Percentiles rank a stretch among this genome's conserved stretches.
These are phyloP conservation scores for Pteropus rufus DNA, from an alignment of 2,797 vertebrate species.

Conservation along the genomic window DNA sequence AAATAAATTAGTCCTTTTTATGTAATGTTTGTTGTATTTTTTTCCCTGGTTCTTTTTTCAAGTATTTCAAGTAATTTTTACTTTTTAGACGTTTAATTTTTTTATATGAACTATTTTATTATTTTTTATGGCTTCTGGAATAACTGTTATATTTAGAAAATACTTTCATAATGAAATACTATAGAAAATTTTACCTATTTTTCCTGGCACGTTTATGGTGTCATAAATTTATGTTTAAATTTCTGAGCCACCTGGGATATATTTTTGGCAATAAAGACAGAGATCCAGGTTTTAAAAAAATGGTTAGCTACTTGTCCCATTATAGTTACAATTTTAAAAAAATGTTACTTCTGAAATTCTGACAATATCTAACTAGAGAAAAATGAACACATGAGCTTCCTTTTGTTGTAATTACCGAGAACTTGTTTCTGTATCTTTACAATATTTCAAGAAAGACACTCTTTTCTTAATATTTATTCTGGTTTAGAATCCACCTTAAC, in stretches of 20 bases:
- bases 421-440: not conserved
- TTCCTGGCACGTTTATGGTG: not conserved
- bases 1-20: constrained; percentile 10
- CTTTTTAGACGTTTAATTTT: not conserved
- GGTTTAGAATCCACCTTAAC: not conserved
- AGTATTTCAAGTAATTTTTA: constrained; percentile 4
- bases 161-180: not conserved
- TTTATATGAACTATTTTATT: constrained; percentile 17
- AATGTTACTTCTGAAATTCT: not conserved
- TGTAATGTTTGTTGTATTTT: not conserved
- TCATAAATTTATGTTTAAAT: constrained; percentile 11
- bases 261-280: constrained; percentile 13
- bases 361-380: not conserved
- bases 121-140: not conserved
- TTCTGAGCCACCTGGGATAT: not conserved
- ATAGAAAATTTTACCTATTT: not conserved
- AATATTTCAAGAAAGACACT: not conserved
- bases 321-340: not conserved
- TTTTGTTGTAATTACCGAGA: not conserved
- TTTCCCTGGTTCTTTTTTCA: constrained; percentile 10
- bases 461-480: not conserved
- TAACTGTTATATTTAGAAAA: constrained; percentile 9
- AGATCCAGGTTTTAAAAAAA: not conserved
- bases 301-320: not conserved
- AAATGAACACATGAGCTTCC: not conserved